These are phyloP conservation scores for Danaus plexippus DNA, from an alignment of 1,140 invertebrate species.

Conservation along the genomic window DNA sequence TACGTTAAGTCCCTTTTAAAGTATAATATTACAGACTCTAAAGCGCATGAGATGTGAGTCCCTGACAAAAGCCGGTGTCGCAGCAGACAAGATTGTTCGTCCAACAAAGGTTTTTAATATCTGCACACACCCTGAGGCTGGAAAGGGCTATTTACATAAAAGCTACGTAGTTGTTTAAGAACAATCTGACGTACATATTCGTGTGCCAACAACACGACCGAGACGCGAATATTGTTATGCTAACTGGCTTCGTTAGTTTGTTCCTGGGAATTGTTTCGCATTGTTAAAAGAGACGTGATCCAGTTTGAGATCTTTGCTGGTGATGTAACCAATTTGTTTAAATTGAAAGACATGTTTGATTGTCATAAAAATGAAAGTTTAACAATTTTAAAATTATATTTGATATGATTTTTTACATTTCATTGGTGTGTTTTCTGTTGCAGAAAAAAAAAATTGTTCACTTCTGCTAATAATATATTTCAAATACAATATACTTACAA, in stretches of 20 bases:
- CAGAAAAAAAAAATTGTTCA: too few relatives aligned
- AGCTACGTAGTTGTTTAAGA: slow-evolving; percentile 58
- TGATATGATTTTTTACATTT: background rate
- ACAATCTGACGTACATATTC: slow-evolving; percentile 49
- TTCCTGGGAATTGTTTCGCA: slow-evolving; percentile 60
- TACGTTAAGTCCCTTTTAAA: too few relatives aligned
- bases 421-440: background rate
- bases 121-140: slow-evolving; percentile 54
- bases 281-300: slow-evolving; percentile 60
- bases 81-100: slow-evolving; percentile 39
- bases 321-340: slow-evolving; percentile 37
- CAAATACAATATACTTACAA: too few relatives aligned
- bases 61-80: slow-evolving; percentile 30
- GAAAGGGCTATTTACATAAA: slow-evolving; percentile 63
- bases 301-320: slow-evolving; percentile 42
- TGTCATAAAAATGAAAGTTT: slow-evolving; percentile 3
- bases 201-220: slow-evolving; percentile 43
- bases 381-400: background rate
- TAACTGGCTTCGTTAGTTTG: slow-evolving; percentile 68
- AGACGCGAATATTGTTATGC: slow-evolving; percentile 67
- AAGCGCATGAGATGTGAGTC: slow-evolving; percentile 16
- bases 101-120: slow-evolving; percentile 68
- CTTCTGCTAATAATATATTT: too few relatives aligned
- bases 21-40: background rate
- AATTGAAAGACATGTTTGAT: slow-evolving; percentile 27